Base-by-base conservation (phyloP, 2,797 vertebrate genomes). In the Mallotus villosus region DNA sequence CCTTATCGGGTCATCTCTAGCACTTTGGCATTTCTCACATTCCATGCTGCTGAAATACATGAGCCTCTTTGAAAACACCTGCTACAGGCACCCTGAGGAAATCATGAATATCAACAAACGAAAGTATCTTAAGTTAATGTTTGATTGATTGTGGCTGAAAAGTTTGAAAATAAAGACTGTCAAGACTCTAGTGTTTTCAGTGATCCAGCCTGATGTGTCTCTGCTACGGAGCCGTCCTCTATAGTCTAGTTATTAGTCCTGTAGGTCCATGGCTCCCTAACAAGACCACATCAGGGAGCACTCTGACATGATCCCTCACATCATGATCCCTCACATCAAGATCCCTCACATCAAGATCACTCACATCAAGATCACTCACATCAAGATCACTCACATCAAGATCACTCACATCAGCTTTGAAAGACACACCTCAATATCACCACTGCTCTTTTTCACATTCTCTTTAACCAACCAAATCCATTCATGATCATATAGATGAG, bases 1-100 rank as follows among this genome's bases (percentile, higher is more conserved):
- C 92, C 92, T 90, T 92, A 87, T 91, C 65, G 85, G 90, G 90
- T 68, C 46, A 63, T 74, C 59, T 73, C 49, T 55, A 76, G 86
- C 90, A 90, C 86, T 91, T 82, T 91, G 86, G 75, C 85, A 83
- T 77, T 85, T 90, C 88, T 86, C 51, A 68, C 41, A 63, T 72
- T 69, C 70, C 76, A 67, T 72, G 29, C n/a, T 49, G 32, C 24
- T 57, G 24, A 68, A 32, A 27, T 7, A 65, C 37, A 46, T 46
- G 14, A 2, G 41, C 2, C 41, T 46, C 9, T 37, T 46, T 17
- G 17, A n/a, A 55, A 55, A 46, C 41, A 46, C 41, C 41, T 46
- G 41, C 41, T 46, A 46, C 4, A 29, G 27, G 27, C 27, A 29
- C 41, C 41, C 11, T 2, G 19, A 55, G 19, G 8, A n/a, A n/a